Percentiles rank a stretch among this genome's conserved stretches.
Evolutionary conservation across 2,113 vertebrate genomes (phyloP).

Genomic region (Ailuropoda melanoleuca): DNA sequence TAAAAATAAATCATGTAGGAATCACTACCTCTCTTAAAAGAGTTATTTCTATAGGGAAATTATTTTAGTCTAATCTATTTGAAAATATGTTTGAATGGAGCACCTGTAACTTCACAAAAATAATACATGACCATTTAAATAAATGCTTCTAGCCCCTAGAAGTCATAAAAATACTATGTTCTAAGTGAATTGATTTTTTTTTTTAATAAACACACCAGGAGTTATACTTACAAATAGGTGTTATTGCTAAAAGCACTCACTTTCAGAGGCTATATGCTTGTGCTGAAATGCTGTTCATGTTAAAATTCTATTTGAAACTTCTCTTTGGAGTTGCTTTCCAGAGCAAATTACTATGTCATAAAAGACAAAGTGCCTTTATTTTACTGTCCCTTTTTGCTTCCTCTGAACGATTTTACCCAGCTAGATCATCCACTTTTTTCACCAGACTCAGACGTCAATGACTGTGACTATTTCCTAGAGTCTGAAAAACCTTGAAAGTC

Average conservation of each 20-base stretch:
- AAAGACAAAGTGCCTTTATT: conserved; percentile 41
- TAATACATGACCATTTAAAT: not conserved
- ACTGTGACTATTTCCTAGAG: conserved; percentile 13
- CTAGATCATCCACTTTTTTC: not conserved
- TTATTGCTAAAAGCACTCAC: conserved; percentile 23
- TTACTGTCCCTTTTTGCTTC: conserved; percentile 14
- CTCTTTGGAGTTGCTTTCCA: conserved; percentile 39
- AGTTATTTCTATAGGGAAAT: conserved; percentile 13
- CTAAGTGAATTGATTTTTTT: not conserved
- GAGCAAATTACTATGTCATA: conserved; percentile 39
- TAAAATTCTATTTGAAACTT: conserved; percentile 55
- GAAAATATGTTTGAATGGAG: not conserved
- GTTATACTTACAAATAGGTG: conserved; percentile 24
- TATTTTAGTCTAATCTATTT: conserved; percentile 1
- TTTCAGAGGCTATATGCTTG: not conserved
- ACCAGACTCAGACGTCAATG: not conserved
- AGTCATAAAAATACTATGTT: not conserved
- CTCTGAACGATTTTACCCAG: not conserved
- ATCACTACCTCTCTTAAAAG: not conserved
- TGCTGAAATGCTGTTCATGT: not conserved
- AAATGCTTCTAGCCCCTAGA: not conserved
- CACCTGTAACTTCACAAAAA: not conserved
- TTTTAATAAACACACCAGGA: conserved; percentile 14
- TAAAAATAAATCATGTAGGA: not conserved
- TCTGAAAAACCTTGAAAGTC: conserved; percentile 24